Evolutionary conservation across 2,888 invertebrate genomes (phyloP).

Genomic region (Caenorhabditis doughertyi): DNA sequence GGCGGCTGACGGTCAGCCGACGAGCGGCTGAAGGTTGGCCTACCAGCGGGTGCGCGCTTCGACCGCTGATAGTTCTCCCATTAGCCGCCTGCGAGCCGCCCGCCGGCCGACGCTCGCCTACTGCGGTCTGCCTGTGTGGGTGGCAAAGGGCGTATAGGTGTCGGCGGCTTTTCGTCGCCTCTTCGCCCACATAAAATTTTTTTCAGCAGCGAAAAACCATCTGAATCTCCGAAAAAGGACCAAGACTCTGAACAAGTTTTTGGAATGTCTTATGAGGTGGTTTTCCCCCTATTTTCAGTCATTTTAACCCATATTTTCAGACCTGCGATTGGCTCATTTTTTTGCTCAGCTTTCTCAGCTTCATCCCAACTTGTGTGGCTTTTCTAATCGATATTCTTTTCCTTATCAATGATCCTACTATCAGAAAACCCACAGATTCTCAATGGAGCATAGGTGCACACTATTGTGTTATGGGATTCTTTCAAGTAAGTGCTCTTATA

Average conservation of each 20-base stretch:
- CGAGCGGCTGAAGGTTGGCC: too few species aligned
- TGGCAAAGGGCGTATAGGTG: too few species aligned
- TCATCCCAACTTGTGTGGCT: not conserved
- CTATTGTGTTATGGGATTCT: not conserved
- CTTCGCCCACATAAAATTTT: not conserved
- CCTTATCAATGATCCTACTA: not conserved
- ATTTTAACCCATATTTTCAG: not conserved
- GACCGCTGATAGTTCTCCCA: too few species aligned
- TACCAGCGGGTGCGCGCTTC: too few species aligned
- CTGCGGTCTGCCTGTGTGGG: too few species aligned
- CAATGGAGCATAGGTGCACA: not conserved
- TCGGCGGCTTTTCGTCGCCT: too few species aligned
- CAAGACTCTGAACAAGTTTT: not conserved
- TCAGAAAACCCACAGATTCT: not conserved
- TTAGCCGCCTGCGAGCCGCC: too few species aligned
- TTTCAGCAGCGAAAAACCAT: not conserved
- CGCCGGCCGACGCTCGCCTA: too few species aligned
- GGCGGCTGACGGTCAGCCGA: too few species aligned
- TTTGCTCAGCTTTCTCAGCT: slow-evolving; percentile 16
- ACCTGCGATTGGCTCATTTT: slow-evolving; percentile 2
- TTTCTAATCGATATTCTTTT: not conserved
- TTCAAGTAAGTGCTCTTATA: too few species aligned
- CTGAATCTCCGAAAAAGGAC: not conserved
- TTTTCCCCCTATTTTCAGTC: not conserved
- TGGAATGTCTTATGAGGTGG: slow-evolving; percentile 11